A percentile compares a stretch with the other conserved stretches of the same genome.
phyloP scores from a whole-genome alignment of 2,888 invertebrate species.

The Clepsis dumicolana region DNA sequence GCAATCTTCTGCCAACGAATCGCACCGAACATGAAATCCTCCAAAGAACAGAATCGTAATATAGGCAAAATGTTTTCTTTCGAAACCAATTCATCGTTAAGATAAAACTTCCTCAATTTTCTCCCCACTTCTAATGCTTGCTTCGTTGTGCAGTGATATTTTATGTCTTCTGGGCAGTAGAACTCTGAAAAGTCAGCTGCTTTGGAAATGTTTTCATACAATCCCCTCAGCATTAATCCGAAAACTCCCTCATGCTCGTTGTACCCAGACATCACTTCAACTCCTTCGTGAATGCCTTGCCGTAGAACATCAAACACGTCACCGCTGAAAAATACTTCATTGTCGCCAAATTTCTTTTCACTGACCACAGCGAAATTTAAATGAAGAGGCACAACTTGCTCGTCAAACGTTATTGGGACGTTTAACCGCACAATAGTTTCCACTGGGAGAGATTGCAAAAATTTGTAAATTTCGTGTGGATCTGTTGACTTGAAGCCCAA shows the following conservation, averaged over 20 bases:
- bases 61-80: constrained; percentile 50
- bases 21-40: constrained; percentile 50
- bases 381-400: constrained; percentile 32
- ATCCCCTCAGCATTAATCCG: constrained; percentile 29
- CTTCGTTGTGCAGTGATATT: constrained; percentile 44
- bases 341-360: constrained; percentile 57
- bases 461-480: constrained; percentile 12
- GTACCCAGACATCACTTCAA: constrained; percentile 89
- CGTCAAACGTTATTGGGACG: constrained; percentile 46
- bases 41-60: constrained; percentile 49
- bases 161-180: constrained; percentile 51
- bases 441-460: constrained; percentile 39
- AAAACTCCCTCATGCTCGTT: constrained; percentile 88
- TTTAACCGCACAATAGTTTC: constrained; percentile 45
- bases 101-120: constrained; percentile 53
- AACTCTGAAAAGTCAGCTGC: constrained; percentile 50
- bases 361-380: constrained; percentile 52
- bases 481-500: constrained; percentile 50
- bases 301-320: constrained; percentile 63
- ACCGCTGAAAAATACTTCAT: constrained; percentile 62
- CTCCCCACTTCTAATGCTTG: constrained; percentile 54
- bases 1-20: constrained; percentile 53
- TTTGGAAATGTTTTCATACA: constrained; percentile 46
- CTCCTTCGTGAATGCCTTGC: constrained; percentile 77
- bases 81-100: constrained; percentile 46